These are phyloP conservation scores for Hyposoter didymator DNA, from an alignment of 2,888 invertebrate species.

Conservation along the genomic window DNA sequence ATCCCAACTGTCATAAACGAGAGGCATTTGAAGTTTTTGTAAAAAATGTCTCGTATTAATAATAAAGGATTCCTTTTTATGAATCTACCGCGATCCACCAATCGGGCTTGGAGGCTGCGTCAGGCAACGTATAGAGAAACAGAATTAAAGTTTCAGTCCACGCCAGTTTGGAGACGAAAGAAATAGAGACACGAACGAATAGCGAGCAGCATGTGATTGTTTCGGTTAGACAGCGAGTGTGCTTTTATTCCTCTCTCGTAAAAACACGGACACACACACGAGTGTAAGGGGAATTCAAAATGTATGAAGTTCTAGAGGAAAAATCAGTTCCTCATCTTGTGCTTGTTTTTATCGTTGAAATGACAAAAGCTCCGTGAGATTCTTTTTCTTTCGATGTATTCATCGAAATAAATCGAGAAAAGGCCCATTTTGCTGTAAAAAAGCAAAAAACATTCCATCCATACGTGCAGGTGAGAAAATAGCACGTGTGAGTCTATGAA, in stretches of 20 bases:
- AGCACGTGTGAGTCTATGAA: constrained; percentile 16
- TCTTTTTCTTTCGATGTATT: background rate
- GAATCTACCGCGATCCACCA: background rate
- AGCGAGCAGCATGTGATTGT: constrained; percentile 47
- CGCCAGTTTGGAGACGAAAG: background rate
- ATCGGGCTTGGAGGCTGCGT: background rate
- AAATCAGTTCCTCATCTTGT: constrained; percentile 8
- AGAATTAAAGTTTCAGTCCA: constrained; percentile 5
- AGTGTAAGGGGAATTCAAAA: background rate
- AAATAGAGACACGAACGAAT: constrained; percentile 11
- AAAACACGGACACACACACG: constrained; percentile 29
- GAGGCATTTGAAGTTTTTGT: background rate
- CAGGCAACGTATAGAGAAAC: background rate
- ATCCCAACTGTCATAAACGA: background rate
- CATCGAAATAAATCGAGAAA: background rate
- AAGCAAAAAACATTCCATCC: background rate
- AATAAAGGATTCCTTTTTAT: background rate
- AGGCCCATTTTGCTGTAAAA: background rate
- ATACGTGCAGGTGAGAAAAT: constrained; percentile 45
- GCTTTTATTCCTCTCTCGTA: constrained; percentile 44
- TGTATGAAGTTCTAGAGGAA: background rate
- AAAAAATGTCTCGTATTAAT: background rate
- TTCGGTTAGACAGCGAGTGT: constrained; percentile 30
- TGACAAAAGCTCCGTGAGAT: background rate
- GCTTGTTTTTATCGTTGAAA: background rate